Percentiles rank a stretch among this genome's conserved stretches.
Evolutionary conservation across 2,888 invertebrate genomes (phyloP).

Genomic region (Harpalus rubripes): DNA sequence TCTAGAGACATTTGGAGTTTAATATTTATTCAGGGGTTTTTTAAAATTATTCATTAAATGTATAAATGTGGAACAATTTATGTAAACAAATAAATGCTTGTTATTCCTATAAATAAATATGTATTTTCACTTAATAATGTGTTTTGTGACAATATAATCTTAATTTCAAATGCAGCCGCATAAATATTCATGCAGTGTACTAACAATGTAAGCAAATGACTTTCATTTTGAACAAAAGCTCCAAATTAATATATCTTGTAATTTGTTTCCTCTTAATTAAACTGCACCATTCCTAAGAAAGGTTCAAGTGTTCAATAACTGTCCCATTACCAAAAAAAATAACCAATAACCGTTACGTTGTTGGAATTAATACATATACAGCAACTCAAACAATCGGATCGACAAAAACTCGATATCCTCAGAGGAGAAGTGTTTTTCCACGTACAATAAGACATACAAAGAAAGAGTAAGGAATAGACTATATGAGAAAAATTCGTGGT

Average conservation of each 20-base stretch:
- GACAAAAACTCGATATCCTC: conserved; percentile 36
- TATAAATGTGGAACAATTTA: background rate
- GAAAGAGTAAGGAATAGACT: conserved; percentile 6
- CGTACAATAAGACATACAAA: conserved; percentile 33
- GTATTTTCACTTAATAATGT: conserved; percentile 1
- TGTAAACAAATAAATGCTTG: background rate
- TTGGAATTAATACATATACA: conserved; percentile 41
- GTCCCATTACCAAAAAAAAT: conserved; percentile 17
- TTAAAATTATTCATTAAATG: background rate
- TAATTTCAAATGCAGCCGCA: background rate
- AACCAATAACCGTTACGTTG: conserved; percentile 29
- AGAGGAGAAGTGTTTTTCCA: conserved; percentile 1
- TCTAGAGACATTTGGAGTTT: too few relatives aligned
- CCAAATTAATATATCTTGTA: conserved; percentile 3
- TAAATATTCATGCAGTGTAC: background rate
- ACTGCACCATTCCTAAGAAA: background rate
- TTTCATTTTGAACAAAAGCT: conserved; percentile 23
- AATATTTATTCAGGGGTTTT: too few relatives aligned
- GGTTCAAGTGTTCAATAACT: conserved; percentile 3
- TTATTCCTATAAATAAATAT: background rate
- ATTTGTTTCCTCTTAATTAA: conserved; percentile 31
- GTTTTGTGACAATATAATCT: conserved; percentile 3
- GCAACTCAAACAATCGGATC: conserved; percentile 41
- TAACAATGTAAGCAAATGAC: conserved; percentile 7
- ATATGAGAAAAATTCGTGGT: background rate